These are phyloP conservation scores for Formica selysi DNA, from an alignment of 1,140 invertebrate species.

Conservation along the genomic window DNA sequence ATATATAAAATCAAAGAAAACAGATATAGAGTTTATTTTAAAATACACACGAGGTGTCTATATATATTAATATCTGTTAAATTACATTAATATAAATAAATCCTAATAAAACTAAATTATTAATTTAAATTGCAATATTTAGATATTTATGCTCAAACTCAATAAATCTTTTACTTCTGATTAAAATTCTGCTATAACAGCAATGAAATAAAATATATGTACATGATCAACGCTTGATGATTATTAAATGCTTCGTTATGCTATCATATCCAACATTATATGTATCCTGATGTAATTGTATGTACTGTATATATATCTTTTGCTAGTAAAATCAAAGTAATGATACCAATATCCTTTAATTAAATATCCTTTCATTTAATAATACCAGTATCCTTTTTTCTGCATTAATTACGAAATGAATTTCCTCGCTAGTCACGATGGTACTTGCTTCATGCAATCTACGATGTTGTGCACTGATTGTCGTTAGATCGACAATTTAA, in stretches of 20 bases:
- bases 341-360: too few species aligned
- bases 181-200: not conserved
- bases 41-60: not conserved
- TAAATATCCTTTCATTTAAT: too few species aligned
- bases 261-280: not conserved
- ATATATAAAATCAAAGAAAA: not conserved
- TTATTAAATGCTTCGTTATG: not conserved
- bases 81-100: conserved; percentile 1
- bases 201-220: not conserved
- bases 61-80: not conserved
- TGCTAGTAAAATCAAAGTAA: not conserved
- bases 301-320: not conserved
- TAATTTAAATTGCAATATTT: not conserved
- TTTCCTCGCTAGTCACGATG: conserved; percentile 3
- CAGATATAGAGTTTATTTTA: not conserved
- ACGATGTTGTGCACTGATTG: conserved; percentile 65
- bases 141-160: not conserved
- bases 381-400: not conserved
- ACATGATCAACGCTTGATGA: not conserved
- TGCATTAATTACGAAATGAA: conserved; percentile 9
- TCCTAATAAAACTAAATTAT: not conserved
- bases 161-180: not conserved
- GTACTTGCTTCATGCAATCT: conserved; percentile 13
- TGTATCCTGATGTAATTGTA: not conserved
- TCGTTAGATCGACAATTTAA: conserved; percentile 75